Evolutionary conservation across 2,888 invertebrate species (phyloP), one percentile per base, ranked within the genome.

Genomic region (Platycheirus rosarum): DNA sequence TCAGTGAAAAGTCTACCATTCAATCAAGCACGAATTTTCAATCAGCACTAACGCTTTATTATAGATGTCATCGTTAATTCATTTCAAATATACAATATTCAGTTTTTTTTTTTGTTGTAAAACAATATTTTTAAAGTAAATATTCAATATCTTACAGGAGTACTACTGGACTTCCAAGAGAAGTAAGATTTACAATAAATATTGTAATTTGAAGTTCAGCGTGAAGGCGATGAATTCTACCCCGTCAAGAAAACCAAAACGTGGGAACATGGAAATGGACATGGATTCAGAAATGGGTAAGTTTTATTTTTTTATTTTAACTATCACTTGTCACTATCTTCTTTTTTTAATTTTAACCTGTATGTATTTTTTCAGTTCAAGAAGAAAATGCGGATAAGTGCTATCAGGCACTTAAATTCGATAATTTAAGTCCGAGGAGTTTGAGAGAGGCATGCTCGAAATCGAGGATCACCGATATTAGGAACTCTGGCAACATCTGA

Each of bases 111-210:
- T 6, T n/a, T n/a, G n/a, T n/a, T n/a, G n/a, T n/a, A n/a, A 23
- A 23, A 23, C 23, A 23, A 23, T 23, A 23, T 23, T 23, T 23
- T 23, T 23, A 23, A 23, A 23, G 23, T 4, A 23, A 6, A 23
- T 23, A 23, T 23, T 23, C 23, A 23, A 23, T 23, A 23, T 49
- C 14, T 49, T 49, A 49, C 49, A 49, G 49, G 49, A 57, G 46
- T 69, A 57, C 37, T 69, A 69, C 40, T 2, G 57, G 32, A 16
- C 48, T 6, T 23, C 20, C 37, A 57, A 69, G 18, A 69, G 57
- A n/a, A 57, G 69, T 20, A 69, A 57, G 20, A 57, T 60, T 4
- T 69, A 69, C 48, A 57, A 46, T 18, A 68, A 55, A 55, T 55
- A 20, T 68, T 68, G 46, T 18, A 66, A 66, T 42, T 7, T 51